Conservation (phyloP, 2,113 vertebrate species). For the Pardalotus punctatus region DNA sequence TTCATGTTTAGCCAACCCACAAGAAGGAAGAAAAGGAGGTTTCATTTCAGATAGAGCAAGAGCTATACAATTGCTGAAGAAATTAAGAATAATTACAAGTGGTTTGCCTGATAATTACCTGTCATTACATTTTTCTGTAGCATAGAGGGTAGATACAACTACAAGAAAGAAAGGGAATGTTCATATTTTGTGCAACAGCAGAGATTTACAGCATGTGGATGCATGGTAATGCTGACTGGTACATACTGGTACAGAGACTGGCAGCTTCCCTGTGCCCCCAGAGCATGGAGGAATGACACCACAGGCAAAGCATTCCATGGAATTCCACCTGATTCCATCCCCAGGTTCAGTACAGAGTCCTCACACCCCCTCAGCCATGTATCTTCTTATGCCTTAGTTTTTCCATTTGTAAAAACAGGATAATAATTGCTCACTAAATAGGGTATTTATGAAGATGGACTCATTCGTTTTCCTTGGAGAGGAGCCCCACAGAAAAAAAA, state of each 20-base stretch:
- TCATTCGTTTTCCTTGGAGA: neutral
- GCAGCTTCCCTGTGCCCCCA: neutral
- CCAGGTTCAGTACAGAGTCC: neutral
- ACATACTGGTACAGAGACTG: neutral
- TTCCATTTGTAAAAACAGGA: neutral
- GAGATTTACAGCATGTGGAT: neutral
- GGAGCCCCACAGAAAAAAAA: neutral
- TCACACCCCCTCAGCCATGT: neutral
- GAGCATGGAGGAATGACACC: neutral
- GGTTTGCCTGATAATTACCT: conserved; percentile 32
- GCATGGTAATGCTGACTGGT: neutral
- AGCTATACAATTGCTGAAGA: neutral
- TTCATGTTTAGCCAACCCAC: neutral
- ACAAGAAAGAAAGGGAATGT: neutral
- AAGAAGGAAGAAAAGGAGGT: conserved; percentile 7
- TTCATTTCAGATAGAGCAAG: conserved; percentile 25
- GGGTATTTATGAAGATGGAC: neutral
- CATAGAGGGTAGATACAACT: neutral
- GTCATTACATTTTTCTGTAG: neutral
- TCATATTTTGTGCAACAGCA: neutral
- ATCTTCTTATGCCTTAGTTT: neutral
- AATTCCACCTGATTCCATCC: neutral
- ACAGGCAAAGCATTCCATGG: neutral
- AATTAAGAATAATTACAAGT: conserved; percentile 22
- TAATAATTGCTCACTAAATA: neutral